Conservation (phyloP, 2,888 invertebrate genomes). For the Cephalotes varians region DNA sequence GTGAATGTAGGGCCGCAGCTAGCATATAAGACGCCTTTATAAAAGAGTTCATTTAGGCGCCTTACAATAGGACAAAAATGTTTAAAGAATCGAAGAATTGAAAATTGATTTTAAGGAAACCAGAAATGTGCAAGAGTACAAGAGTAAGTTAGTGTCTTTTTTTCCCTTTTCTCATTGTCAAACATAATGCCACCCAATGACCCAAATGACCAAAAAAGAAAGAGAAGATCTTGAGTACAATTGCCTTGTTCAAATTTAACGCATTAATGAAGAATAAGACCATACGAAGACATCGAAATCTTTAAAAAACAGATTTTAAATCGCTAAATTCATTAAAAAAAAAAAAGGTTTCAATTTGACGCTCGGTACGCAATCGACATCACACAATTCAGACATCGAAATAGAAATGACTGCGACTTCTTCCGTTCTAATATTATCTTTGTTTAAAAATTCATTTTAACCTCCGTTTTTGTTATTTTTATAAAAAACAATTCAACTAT, state of each 20-base stretch:
- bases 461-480: not conserved
- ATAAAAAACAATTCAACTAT: not conserved
- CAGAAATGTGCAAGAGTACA: not conserved
- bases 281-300: not conserved
- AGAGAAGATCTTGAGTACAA: conserved; percentile 11
- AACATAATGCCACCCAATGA: not conserved
- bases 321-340: not conserved
- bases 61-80: conserved; percentile 12
- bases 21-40: conserved; percentile 64
- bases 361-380: not conserved
- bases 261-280: not conserved
- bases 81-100: conserved; percentile 19
- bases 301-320: conserved; percentile 9
- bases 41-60: conserved; percentile 21
- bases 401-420: not conserved
- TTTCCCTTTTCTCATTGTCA: not conserved
- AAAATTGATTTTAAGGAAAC: not conserved
- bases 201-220: not conserved
- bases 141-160: conserved; percentile 13
- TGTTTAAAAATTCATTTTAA: not conserved
- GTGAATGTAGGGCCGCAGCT: conserved; percentile 60
- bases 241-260: conserved; percentile 6
- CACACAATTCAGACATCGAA: conserved; percentile 4
- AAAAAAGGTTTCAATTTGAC: not conserved
- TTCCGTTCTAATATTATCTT: not conserved